Evolutionary conservation across 2,113 vertebrate genomes (phyloP).

Genomic region (Datnioides undecimradiatus): DNA sequence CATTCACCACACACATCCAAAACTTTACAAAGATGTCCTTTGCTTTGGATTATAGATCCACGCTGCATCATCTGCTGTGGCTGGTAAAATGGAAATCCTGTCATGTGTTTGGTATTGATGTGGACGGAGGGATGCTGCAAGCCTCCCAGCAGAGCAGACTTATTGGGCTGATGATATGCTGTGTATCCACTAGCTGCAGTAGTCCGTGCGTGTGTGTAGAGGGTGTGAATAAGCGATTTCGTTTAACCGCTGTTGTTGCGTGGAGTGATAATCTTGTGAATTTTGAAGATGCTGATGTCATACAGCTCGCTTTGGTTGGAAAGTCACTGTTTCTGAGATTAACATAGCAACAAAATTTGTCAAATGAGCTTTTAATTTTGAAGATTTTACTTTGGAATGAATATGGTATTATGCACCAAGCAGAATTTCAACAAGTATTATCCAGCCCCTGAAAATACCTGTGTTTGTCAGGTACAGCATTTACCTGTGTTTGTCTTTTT

Average conservation of each 20-base stretch:
- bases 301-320: not conserved
- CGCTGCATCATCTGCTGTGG: not conserved
- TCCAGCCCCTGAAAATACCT: not conserved
- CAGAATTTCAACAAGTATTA: not conserved
- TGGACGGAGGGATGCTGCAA: constrained; percentile 4
- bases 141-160: constrained; percentile 23
- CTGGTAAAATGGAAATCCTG: constrained; percentile 20
- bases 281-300: not conserved
- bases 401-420: not conserved
- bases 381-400: not conserved
- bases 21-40: constrained; percentile 40
- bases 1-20: not conserved
- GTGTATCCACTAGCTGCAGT: constrained; percentile 28
- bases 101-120: constrained; percentile 22
- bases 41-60: constrained; percentile 6
- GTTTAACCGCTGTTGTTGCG: constrained; percentile 18
- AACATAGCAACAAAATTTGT: no score
- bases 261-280: not conserved
- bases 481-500: not conserved
- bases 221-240: not conserved
- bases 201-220: not conserved
- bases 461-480: not conserved
- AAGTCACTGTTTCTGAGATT: no score
- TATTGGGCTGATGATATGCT: constrained; percentile 26
- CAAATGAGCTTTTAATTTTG: not conserved